Evolutionary conservation across 1,140 invertebrate genomes (phyloP), one percentile per base, ranked within the genome.

Genomic region (Ephestia elutella): DNA sequence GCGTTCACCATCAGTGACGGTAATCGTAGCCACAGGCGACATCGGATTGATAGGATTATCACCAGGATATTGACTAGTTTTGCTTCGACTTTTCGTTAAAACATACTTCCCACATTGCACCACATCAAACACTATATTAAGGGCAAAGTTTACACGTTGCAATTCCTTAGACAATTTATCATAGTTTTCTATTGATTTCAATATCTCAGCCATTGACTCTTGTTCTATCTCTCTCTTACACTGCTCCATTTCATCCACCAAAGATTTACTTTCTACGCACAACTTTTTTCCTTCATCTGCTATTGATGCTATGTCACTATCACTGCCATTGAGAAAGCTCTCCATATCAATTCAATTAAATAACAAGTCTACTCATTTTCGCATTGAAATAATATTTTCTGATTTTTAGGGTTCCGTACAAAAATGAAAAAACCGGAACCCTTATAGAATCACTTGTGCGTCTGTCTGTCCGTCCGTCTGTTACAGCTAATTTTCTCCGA

Each of bases 141-240:
- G 56, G 60, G 88, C 85, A 66, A 89, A 89, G 19, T 90, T 89
- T 0, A 90, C 82, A 56, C 87, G 87, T 64, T 90, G 78, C 32
- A 93, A 71, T 49, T 90, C 86, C 57, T 88, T 76, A 8, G 89
- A 82, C 21, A 92, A 75, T 62, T 80, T 80, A 54, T 91, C 78
- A 61, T 93, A 76, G 67, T 91, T 91, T 50, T 90, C 87, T 9
- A 90, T 89, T 0, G 90, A 90, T 57, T 89, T 87, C 5, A 87
- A 70, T 49, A 93, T 80, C 69, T 93, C 90, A 54, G 90, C 85
- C 75, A 91, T 90, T n/a, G 90, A 88, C 77, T 91, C 70, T 55
- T 90, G 70, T 62, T 92, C 89, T 57, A 92, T 90, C 49, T 89
- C 86, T 35, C 77, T 81, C 60, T 91, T 84, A 21, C 92, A 88